These are phyloP conservation scores for Lytechinus variegatus DNA, from an alignment of 35 echinoderm and acorn worm species.

Conservation along the genomic window DNA sequence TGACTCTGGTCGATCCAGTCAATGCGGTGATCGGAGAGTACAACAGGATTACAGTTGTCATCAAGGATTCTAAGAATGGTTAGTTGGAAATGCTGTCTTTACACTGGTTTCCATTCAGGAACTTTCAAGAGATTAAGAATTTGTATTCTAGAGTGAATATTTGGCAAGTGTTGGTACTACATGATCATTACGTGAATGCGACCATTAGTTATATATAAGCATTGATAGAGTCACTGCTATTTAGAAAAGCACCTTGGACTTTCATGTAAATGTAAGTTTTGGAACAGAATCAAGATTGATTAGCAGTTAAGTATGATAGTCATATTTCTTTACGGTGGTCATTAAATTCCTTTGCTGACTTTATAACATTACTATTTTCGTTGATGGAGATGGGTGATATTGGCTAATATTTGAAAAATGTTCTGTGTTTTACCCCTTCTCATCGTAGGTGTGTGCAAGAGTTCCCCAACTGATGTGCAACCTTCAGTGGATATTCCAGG, in stretches of 20 bases:
- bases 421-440: background rate
- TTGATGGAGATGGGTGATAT: background rate
- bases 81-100: background rate
- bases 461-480: background rate
- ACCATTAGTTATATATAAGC: background rate
- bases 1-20: conserved; percentile 71
- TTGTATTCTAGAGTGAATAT: background rate
- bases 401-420: background rate
- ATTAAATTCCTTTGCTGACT: too few species aligned
- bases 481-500: background rate
- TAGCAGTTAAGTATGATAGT: too few species aligned
- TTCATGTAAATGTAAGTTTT: background rate
- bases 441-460: conserved; percentile 23
- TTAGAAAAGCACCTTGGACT: background rate
- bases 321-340: too few species aligned
- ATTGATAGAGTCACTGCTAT: background rate
- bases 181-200: too few species aligned
- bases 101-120: background rate
- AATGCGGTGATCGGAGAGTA: conserved; percentile 80
- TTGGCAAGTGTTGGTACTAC: too few species aligned
- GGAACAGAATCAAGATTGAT: background rate
- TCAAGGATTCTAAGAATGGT: conserved; percentile 91
- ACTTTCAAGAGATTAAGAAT: background rate
- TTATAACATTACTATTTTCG: too few species aligned
- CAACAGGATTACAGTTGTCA: conserved; percentile 71